A percentile compares a stretch with the other conserved stretches of the same genome.
Conservation (phyloP, 2,113 vertebrate genomes). For the chimpanzee (Pan troglodytes) region NHGRI_mPanTro3-v2.1_pri NC_072404.2:74976001-74976500, state of each 20-base stretch:
- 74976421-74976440: neutral
- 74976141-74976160: neutral
- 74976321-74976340: neutral
- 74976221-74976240: neutral
- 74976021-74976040: neutral
- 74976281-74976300: neutral
- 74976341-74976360: neutral
- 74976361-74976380: neutral
- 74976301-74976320: neutral
- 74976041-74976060: neutral
- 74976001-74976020: neutral
- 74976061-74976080: fast-evolving
- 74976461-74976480: conserved; percentile 12
- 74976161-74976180: neutral
- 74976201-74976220: neutral
- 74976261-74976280: neutral
- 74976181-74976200: neutral
- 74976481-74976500: conserved; percentile 27
- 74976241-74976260: neutral
- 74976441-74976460: neutral
- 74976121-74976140: neutral
- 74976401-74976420: neutral
- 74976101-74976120: neutral
- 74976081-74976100: neutral
- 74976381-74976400: neutral